phyloP scores from a whole-genome alignment of 2,797 vertebrate genomes.

The Zalophus californianus region DNA sequence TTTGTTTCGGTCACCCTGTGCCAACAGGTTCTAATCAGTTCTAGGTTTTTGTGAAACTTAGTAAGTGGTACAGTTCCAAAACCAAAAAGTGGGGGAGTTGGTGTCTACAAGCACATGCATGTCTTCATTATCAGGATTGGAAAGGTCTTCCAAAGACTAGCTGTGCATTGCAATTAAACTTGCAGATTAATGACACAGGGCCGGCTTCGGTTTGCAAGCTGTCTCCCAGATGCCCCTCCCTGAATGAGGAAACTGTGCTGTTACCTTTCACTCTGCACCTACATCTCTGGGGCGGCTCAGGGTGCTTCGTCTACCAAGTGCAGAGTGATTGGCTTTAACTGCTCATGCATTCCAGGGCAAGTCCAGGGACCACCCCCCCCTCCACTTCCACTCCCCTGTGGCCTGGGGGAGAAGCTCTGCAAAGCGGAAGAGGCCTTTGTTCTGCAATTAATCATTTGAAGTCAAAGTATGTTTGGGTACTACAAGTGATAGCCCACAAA shows the following conservation, averaged over 20 bases:
- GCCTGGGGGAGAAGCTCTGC: slow-evolving; percentile 43
- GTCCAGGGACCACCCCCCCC: neutral
- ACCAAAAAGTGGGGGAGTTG: neutral
- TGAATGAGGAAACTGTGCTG: slow-evolving; percentile 46
- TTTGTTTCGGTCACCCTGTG: slow-evolving; percentile 25
- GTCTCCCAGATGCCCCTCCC: slow-evolving; percentile 48
- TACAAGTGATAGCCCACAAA: slow-evolving; percentile 62
- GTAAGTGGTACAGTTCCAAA: slow-evolving; percentile 73
- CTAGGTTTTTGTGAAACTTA: slow-evolving; percentile 49
- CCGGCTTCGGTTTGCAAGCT: slow-evolving; percentile 40
- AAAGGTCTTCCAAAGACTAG: slow-evolving; percentile 59
- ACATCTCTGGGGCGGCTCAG: neutral
- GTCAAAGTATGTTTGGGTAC: slow-evolving; percentile 74
- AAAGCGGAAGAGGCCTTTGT: slow-evolving; percentile 73
- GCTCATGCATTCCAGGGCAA: slow-evolving; percentile 70
- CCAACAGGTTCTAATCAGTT: slow-evolving; percentile 50
- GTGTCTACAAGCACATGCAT: slow-evolving; percentile 31
- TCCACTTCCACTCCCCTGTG: slow-evolving; percentile 43
- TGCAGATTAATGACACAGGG: slow-evolving; percentile 57
- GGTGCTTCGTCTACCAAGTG: slow-evolving; percentile 77
- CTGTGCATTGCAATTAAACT: slow-evolving; percentile 30
- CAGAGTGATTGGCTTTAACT: slow-evolving; percentile 75
- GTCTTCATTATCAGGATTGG: slow-evolving; percentile 64
- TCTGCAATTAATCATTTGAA: slow-evolving; percentile 78
- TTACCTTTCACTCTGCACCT: slow-evolving; percentile 78